Conservation (phyloP, 2,797 vertebrate genomes). For the Tapirus indicus region DNA sequence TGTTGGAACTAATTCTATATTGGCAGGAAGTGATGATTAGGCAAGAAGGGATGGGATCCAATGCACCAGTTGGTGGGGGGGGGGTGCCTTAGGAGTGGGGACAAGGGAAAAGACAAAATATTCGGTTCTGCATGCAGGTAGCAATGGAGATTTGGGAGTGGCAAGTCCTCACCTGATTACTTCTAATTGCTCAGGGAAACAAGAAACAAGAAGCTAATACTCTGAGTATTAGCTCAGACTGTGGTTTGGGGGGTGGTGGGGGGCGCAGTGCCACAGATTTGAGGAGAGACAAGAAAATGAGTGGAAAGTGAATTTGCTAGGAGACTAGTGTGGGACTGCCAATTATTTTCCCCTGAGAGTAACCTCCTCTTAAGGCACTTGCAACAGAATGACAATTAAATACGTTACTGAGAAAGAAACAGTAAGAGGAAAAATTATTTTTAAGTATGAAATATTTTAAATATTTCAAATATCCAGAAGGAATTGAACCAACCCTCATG, state of each 20-base stretch:
- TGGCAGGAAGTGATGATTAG: neutral
- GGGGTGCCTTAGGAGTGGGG: neutral
- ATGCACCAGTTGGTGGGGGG: fast-evolving
- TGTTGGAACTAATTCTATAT: neutral
- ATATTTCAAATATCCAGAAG: neutral
- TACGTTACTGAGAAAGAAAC: neutral
- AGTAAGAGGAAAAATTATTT: neutral
- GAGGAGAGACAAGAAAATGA: neutral
- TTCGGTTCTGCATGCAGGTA: fast-evolving
- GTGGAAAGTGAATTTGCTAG: neutral
- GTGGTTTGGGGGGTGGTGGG: neutral
- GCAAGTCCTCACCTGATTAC: neutral
- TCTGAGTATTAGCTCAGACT: neutral
- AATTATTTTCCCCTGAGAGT: neutral
- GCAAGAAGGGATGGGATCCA: neutral
- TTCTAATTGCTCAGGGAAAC: neutral
- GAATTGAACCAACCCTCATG: neutral
- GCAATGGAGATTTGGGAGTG: neutral
- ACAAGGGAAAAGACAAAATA: neutral
- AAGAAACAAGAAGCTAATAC: neutral
- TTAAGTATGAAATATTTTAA: neutral
- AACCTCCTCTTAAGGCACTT: neutral
- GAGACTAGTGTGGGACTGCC: neutral
- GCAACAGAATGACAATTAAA: neutral
- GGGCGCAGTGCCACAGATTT: neutral